Conservation (phyloP, 2,888 invertebrate species). For the Myopa tessellatipennis region DNA sequence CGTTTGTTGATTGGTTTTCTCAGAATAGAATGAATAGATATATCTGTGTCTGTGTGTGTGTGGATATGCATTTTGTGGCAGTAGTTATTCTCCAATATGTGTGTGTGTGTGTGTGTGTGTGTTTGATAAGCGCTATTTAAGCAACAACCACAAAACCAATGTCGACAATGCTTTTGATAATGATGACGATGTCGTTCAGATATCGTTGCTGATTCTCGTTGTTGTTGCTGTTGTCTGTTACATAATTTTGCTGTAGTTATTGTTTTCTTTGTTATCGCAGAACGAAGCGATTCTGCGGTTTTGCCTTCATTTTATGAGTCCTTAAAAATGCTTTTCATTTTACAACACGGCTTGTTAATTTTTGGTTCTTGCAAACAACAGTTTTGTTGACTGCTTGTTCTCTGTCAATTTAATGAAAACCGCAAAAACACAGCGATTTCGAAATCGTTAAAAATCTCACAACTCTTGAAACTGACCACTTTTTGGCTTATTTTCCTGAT, state of each 20-base stretch:
- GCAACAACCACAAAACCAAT: background rate
- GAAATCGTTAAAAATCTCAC: background rate
- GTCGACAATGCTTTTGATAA: background rate
- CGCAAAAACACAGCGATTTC: background rate
- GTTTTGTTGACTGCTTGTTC: background rate
- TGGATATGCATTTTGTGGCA: background rate
- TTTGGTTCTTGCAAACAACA: background rate
- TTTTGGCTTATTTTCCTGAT: background rate
- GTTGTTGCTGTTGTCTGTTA: background rate
- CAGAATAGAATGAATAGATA: no score
- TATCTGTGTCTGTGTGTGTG: no score
- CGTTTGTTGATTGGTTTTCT: no score
- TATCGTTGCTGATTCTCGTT: background rate
- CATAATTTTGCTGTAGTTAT: background rate
- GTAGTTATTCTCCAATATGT: background rate
- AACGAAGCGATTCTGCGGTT: background rate
- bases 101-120: conserved; percentile 9
- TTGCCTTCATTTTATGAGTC: background rate
- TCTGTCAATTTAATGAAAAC: background rate
- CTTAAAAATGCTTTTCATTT: background rate
- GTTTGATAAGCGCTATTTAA: background rate
- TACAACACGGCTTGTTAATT: background rate
- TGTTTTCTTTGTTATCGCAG: background rate
- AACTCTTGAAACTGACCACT: background rate
- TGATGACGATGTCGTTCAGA: background rate